A percentile compares a stretch with the other conserved stretches of the same genome.
Conservation (phyloP, 2,888 invertebrate species). For the Lumbricus terrestris region DNA sequence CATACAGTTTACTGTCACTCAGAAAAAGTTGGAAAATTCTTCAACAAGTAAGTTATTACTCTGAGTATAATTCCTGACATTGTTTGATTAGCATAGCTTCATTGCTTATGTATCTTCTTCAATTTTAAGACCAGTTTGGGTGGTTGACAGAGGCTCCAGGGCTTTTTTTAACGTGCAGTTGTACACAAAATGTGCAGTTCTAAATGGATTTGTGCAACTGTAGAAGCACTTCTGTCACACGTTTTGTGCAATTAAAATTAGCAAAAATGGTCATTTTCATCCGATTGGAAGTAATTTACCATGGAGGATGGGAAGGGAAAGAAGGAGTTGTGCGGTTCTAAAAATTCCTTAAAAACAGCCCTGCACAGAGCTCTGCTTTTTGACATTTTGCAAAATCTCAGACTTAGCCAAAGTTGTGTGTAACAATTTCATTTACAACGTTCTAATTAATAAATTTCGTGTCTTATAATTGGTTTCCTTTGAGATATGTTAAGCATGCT, state of each 20-base stretch:
- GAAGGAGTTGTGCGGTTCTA: too few species aligned
- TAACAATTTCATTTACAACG: not conserved
- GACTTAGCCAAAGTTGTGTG: not conserved
- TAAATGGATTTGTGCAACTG: too few species aligned
- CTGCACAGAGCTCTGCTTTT: not conserved
- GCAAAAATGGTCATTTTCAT: too few species aligned
- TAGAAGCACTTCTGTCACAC: too few species aligned
- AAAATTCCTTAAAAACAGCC: too few species aligned
- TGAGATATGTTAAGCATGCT: not conserved
- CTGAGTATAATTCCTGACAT: not conserved
- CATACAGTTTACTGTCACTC: slow-evolving; percentile 99
- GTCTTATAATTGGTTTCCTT: not conserved
- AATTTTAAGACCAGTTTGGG: too few species aligned
- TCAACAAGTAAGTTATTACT: slow-evolving; percentile 75
- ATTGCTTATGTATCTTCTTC: not conserved
- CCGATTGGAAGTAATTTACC: too few species aligned
- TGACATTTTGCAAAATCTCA: not conserved
- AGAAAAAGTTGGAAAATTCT: slow-evolving; percentile 91
- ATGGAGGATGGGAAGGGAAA: too few species aligned
- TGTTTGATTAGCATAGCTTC: not conserved
- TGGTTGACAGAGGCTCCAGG: too few species aligned
- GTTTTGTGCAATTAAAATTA: too few species aligned
- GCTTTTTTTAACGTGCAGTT: too few species aligned
- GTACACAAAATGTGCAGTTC: too few species aligned
- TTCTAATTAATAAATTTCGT: not conserved